Conservation (phyloP, 2,113 vertebrate species). For the Brachypteracias leptosomus region DNA sequence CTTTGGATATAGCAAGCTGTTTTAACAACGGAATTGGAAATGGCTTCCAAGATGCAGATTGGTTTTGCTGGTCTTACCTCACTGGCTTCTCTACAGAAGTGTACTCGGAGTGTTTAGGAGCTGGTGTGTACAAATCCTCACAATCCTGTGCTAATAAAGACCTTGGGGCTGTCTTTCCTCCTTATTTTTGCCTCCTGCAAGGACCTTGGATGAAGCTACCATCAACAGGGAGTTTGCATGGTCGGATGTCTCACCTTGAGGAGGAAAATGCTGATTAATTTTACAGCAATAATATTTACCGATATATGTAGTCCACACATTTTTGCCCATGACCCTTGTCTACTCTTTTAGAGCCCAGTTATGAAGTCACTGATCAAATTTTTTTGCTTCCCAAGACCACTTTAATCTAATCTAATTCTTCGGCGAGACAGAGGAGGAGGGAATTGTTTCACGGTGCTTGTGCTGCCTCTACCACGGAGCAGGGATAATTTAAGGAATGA, state of each 20-base stretch:
- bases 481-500: conserved; percentile 36
- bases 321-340: background rate
- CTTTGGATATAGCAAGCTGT: background rate
- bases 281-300: background rate
- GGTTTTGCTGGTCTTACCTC: background rate
- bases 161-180: background rate
- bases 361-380: background rate
- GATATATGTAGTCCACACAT: background rate
- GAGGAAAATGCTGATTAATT: background rate
- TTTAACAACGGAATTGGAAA: background rate
- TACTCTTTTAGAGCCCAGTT: background rate
- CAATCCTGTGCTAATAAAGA: background rate
- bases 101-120: background rate
- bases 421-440: background rate
- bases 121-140: fast-evolving
- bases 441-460: conserved; percentile 22
- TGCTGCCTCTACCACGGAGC: background rate
- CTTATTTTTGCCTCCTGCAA: background rate
- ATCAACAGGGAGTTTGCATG: background rate
- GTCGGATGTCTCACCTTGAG: background rate
- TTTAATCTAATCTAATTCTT: conserved; percentile 46
- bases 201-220: background rate
- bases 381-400: background rate
- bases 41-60: background rate
- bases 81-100: fast-evolving